Evolutionary conservation across 2,888 invertebrate species (phyloP), one percentile per base, ranked within the genome.

Genomic region (Callimorpha dominula): DNA sequence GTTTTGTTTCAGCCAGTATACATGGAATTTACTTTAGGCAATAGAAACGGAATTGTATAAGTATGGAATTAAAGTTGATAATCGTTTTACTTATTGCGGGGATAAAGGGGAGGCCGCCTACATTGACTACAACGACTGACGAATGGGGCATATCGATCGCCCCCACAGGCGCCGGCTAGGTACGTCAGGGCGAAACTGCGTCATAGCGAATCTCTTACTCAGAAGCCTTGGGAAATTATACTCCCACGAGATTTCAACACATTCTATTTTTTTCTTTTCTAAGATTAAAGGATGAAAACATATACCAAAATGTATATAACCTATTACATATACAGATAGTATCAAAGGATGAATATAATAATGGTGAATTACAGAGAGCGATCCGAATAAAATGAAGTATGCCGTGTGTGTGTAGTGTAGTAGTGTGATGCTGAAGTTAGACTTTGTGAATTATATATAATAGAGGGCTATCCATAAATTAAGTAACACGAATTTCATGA

Each of bases 171-270:
- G 92, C 92, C 92, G 85, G 81, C 89, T 86, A n/a, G n/a, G n/a
- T n/a, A 91, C 94, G 92, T 93, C 93, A 92, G 83, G 87, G 83
- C 85, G 75, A 79, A 74, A 88, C 88, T 94, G 93, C 94, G 94
- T 94, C 94, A 94, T 87, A 87, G 85, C 87, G 87, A 90, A 88
- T 89, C 88, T 87, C 88, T 85, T 82, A 80, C 82, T 80, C 81
- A 85, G 74, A 78, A 80, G 80, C 82, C 78, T 84, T 85, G 85
- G 79, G 83, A 85, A 86, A 86, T 85, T 81, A 85, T 81, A 74
- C 73, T 87, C 85, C 85, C 87, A 69, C 31, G 86, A 85, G 87
- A 78, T 81, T 83, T 52, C 74, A 65, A 65, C n/a, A 40, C 77
- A 81, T 78, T 42, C 65, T 68, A 46, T 46, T 75, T 71, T 74